phyloP scores from a whole-genome alignment of 2,888 invertebrate genomes.

The Drosophila antonietae region DNA sequence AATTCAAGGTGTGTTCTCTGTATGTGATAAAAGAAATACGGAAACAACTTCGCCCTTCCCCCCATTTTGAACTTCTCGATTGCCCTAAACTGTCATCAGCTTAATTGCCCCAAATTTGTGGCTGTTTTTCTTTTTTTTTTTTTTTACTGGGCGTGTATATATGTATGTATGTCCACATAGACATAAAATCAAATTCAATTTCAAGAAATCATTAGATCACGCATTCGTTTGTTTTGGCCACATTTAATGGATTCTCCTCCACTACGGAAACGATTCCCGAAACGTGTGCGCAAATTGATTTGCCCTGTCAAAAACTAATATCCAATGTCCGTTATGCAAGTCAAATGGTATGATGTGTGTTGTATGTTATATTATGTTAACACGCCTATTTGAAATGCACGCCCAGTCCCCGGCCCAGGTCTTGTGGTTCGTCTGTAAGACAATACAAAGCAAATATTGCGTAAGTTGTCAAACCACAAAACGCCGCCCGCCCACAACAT shows the following conservation, averaged over 20 bases:
- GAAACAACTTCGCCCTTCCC: conserved; percentile 5
- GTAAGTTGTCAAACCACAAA: conserved; percentile 51
- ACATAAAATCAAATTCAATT: conserved; percentile 61
- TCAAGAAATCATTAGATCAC: conserved; percentile 59
- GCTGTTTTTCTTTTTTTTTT: conserved; percentile 13
- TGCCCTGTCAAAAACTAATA: conserved; percentile 68
- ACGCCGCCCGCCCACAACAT: conserved; percentile 54
- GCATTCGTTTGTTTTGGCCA: conserved; percentile 32
- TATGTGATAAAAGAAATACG: background rate
- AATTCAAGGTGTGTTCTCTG: conserved; percentile 47
- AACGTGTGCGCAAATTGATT: conserved; percentile 60
- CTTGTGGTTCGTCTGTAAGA: conserved; percentile 42
- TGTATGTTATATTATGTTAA: conserved; percentile 41
- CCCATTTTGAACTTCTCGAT: conserved; percentile 30
- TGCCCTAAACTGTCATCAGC: conserved; percentile 75
- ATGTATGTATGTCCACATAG: background rate
- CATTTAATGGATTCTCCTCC: conserved; percentile 33
- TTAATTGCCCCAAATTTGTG: conserved; percentile 75
- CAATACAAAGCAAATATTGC: conserved; percentile 61
- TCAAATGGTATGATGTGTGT: conserved; percentile 45
- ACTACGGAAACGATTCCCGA: conserved; percentile 40
- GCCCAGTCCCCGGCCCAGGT: conserved; percentile 13
- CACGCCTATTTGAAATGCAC: conserved; percentile 54
- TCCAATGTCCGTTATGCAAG: conserved; percentile 62
- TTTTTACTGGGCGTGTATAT: conserved; percentile 43